Base-by-base conservation (phyloP, 2,797 vertebrate genomes). In the Brachyalestes nurse region DNA sequence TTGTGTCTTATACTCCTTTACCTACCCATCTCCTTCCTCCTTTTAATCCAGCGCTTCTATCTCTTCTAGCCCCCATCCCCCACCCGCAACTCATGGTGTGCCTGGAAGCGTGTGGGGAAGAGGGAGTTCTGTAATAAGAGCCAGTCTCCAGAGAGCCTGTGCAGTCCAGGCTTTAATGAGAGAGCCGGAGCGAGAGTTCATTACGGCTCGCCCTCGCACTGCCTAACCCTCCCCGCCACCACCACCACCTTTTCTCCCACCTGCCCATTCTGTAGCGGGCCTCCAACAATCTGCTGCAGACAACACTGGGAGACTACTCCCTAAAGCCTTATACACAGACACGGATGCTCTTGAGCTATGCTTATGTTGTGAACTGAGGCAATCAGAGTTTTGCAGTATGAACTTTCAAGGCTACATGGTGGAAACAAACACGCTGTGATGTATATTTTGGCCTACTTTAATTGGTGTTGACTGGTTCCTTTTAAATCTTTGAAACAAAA, bases 111-210 rank as follows among this genome's bases (percentile, higher is more conserved):
- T 78, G 17, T 73, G 51, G 60, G 79, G 78, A 67, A 67, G 21
- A 61, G 66, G 38, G 74, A 62, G 76, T 58, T 80, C 60, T 84
- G 81, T 82, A 84, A 85, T 84, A 80, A 84, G 86, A 87, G 82
- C 86, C 86, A 72, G 86, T 86, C 84, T 90, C 84, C 23, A 65
- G 87, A 84, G 91, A 86, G 4, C 23, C 21, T 40, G 51, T 83
- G 80, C 80, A 86, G 89, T 88, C 87, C 88, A 85, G 78, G 84
- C 85, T 93, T 86, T 94, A 95, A 95, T 94, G 92, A 95, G 92
- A 57, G 88, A 90, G 89, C 86, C 84, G 84, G 57, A 92, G 91
- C 91, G 89, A 72, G 84, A 78, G 77, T 86, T 88, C 87, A 88
- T 86, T 87, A 86, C 47, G 34, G 62, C 49, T 65, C 6, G 25